These are phyloP conservation scores for Meriones psammophilus DNA, from an alignment of 2,797 vertebrate species.

Conservation along the genomic window DNA sequence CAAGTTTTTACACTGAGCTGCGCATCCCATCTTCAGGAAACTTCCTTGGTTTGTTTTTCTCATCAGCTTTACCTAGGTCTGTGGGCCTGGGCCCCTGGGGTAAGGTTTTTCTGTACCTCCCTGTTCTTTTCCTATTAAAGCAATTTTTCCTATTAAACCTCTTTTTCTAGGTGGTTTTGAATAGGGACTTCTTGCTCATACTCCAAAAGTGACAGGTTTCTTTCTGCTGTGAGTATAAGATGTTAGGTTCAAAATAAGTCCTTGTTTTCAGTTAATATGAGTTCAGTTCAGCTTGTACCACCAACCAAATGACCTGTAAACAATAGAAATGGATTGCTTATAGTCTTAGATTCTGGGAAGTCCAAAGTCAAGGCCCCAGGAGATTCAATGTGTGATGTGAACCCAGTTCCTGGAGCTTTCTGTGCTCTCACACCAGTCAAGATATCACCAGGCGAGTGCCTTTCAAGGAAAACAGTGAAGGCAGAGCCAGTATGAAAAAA, in stretches of 20 bases:
- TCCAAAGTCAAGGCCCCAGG: not conserved
- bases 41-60: not conserved
- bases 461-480: not conserved
- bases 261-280: not conserved
- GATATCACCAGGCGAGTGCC: not conserved
- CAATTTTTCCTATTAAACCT: not conserved
- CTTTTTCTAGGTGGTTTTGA: not conserved
- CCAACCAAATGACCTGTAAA: not conserved
- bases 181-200: not conserved
- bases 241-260: not conserved
- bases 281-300: not conserved
- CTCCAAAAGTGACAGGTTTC: not conserved
- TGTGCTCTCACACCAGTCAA: not conserved
- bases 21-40: not conserved
- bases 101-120: not conserved
- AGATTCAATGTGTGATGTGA: not conserved
- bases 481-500: not conserved
- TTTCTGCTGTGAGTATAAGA: not conserved
- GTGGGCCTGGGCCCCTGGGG: too few relatives aligned
- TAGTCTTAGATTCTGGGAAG: not conserved
- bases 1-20: not conserved
- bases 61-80: not conserved
- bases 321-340: not conserved
- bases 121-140: not conserved
- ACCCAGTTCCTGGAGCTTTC: not conserved